Percentiles rank a stretch among this genome's conserved stretches.
These are phyloP conservation scores for Picus viridis DNA, from an alignment of 2,797 vertebrate species.

Conservation along the genomic window DNA sequence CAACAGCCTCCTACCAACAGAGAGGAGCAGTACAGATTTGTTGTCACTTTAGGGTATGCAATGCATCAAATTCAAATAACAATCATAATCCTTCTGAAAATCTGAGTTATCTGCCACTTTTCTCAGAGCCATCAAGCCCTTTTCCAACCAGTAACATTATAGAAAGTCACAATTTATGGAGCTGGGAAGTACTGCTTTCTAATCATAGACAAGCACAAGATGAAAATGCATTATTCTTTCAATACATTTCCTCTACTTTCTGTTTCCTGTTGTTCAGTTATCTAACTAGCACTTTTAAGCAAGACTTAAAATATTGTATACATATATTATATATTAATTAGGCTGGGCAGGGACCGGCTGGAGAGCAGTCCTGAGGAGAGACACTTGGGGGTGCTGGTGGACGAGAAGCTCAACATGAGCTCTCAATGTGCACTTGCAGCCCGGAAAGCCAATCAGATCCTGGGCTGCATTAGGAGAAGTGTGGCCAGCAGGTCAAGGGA, in stretches of 20 bases:
- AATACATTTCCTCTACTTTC: not conserved
- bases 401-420: too few species aligned
- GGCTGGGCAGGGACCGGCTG: too few species aligned
- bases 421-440: too few species aligned
- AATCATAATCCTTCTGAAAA: not conserved
- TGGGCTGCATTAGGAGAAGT: too few species aligned
- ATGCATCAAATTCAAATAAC: not conserved
- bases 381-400: too few species aligned
- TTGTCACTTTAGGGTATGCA: not conserved
- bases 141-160: not conserved
- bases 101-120: not conserved
- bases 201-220: not conserved
- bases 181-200: slow-evolving; percentile 14
- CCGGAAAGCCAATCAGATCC: too few species aligned
- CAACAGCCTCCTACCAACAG: not conserved
- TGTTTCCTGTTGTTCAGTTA: not conserved
- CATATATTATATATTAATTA: too few species aligned
- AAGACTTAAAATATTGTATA: not conserved
- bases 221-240: not conserved
- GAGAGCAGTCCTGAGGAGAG: too few species aligned
- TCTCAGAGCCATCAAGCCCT: not conserved
- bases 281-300: not conserved
- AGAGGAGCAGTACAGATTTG: not conserved
- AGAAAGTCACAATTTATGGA: slow-evolving; percentile 29
- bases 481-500: too few species aligned